Evolutionary conservation across 2,888 invertebrate species (phyloP), one percentile per base, ranked within the genome.

Genomic region (Chymomyza caudatula): DNA sequence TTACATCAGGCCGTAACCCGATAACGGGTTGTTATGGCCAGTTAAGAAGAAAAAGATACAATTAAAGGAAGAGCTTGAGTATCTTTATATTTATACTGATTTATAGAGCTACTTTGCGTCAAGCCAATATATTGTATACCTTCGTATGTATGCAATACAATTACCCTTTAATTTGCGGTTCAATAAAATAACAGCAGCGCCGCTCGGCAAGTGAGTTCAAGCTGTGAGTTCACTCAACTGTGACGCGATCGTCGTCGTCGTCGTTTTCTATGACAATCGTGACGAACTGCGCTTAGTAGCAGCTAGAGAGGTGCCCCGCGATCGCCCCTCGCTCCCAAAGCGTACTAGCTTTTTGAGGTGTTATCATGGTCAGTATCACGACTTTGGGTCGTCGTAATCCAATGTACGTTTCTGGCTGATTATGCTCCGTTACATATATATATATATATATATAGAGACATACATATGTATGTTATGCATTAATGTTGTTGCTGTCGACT

Each of bases 141-240:
- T 37, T 11, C 2, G 11, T 8, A 37, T 37, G 29, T 37, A 11
- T 37, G 29, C 11, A 37, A 37, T 37, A 11, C 11, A 37, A 37
- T 37, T 37, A 37, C 29, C 29, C 29, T 37, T 37, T 37, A 37
- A 37, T 37, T 37, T 37, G 29, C 29, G 11, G 29, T 37, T 37
- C 29, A 37, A 37, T 37, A 37, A 37, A 37, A 37, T 37, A 37
- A 37, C 29, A 37, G 29, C 29, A 37, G 29, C 29, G 29, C 29
- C 29, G 11, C 8, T 37, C 29, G 29, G 11, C 11, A 37, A 57
- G 44, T 63, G 57, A 55, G 51, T 60, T 63, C 42, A 37, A 54
- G 53, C 53, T 66, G 17, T n/a, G 86, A 68, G 79, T 80, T 80
- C 79, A 80, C 37, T 80, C 79, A 80, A 85, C 79, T 72, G 75